Conservation (phyloP, 2,797 vertebrate species). For the Brachyalestes nurse region DNA sequence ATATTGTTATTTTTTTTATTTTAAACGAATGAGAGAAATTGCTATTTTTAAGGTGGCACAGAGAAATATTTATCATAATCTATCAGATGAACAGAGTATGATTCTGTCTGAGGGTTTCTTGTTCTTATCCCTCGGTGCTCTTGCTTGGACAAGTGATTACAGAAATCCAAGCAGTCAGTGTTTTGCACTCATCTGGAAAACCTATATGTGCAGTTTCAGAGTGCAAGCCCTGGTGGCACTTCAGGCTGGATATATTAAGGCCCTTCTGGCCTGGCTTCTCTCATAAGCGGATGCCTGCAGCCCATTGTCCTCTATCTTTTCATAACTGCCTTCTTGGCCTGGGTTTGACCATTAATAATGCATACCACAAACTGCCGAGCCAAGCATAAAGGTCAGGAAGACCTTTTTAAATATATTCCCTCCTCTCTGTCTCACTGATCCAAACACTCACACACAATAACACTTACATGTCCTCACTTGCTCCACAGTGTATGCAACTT, state of each 20-base stretch:
- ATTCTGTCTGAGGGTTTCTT: not conserved
- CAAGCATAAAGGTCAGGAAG: slow-evolving; percentile 46
- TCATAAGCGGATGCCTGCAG: slow-evolving; percentile 5
- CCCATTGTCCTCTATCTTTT: slow-evolving; percentile 33
- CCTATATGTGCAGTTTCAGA: slow-evolving; percentile 10
- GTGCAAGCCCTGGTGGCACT: slow-evolving; percentile 3
- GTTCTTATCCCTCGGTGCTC: not conserved
- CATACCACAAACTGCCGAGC: slow-evolving; percentile 32
- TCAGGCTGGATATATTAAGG: slow-evolving; percentile 1
- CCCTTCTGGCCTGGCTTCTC: slow-evolving; percentile 13
- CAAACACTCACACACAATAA: not conserved
- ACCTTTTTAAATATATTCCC: slow-evolving; percentile 35
- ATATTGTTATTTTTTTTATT: too few species aligned
- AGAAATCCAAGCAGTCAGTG: not conserved
- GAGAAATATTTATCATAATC: not conserved
- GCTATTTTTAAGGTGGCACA: not conserved
- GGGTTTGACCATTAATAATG: slow-evolving; percentile 44
- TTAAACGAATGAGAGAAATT: too few species aligned
- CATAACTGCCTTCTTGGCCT: slow-evolving; percentile 34
- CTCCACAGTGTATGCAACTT: not conserved
- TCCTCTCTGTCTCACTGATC: not conserved
- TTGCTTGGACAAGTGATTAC: not conserved
- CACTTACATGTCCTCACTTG: not conserved
- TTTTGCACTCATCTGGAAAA: slow-evolving; percentile 25
- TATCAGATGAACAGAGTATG: not conserved